Conservation (phyloP, 2,888 invertebrate genomes). For the Tachina lurida region DNA sequence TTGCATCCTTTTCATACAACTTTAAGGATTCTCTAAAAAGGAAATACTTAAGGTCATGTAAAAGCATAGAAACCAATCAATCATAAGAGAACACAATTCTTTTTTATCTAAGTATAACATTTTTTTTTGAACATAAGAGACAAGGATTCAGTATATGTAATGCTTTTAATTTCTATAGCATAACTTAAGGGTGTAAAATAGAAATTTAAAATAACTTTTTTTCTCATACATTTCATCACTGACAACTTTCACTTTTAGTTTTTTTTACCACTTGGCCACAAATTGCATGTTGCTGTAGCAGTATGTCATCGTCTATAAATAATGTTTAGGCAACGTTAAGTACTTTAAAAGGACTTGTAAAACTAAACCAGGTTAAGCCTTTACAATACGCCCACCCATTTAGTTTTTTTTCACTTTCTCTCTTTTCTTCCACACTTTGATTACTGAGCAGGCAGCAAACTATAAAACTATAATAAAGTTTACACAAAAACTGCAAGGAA, state of each 20-base stretch:
- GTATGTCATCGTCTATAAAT: slow-evolving; percentile 49
- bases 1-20: too few relatives aligned
- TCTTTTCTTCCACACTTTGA: not conserved
- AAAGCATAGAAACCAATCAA: not conserved
- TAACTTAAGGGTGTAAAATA: slow-evolving; percentile 11
- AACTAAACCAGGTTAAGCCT: slow-evolving; percentile 70
- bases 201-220: not conserved
- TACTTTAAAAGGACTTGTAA: slow-evolving; percentile 58
- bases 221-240: slow-evolving; percentile 1
- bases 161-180: slow-evolving; percentile 16
- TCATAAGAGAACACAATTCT: not conserved
- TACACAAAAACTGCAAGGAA: slow-evolving; percentile 52
- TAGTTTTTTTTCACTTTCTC: not conserved
- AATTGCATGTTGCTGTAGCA: slow-evolving; percentile 41
- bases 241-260: slow-evolving; percentile 37
- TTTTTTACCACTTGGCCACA: slow-evolving; percentile 37
- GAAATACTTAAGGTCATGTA: not conserved
- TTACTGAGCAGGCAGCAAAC: slow-evolving; percentile 16
- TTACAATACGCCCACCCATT: slow-evolving; percentile 48
- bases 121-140: not conserved
- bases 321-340: slow-evolving; percentile 61
- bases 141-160: not conserved
- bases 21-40: not conserved
- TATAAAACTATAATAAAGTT: slow-evolving; percentile 55
- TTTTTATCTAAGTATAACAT: not conserved